Evolutionary conservation across 1,140 invertebrate genomes (phyloP).

Genomic region (Nixonia krombeini): DNA sequence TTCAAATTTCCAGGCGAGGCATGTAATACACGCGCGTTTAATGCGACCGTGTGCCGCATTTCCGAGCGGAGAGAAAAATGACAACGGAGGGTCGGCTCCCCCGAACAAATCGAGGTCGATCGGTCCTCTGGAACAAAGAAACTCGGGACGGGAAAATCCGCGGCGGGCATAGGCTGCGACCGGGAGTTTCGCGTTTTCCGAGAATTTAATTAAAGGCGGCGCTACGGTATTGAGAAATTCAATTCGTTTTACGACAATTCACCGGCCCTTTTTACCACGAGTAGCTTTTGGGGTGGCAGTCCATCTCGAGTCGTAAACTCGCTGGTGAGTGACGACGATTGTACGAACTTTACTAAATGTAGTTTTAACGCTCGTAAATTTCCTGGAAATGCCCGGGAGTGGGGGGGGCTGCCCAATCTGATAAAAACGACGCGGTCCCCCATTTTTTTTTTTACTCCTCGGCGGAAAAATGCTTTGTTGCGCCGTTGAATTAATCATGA

Average conservation of each 20-base stretch:
- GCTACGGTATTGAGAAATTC: conserved; percentile 21
- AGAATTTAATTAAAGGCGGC: conserved; percentile 19
- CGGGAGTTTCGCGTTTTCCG: too few relatives aligned
- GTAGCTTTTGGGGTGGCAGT: conserved; percentile 22
- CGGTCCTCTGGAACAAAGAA: too few relatives aligned
- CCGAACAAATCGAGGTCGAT: too few relatives aligned
- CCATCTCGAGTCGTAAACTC: conserved; percentile 30
- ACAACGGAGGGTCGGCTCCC: too few relatives aligned
- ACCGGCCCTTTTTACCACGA: conserved; percentile 13
- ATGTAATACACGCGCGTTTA: too few relatives aligned
- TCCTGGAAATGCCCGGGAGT: conserved; percentile 19
- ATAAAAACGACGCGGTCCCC: conserved; percentile 8
- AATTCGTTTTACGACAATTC: conserved; percentile 23
- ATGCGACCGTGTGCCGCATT: too few relatives aligned
- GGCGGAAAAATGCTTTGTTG: too few relatives aligned
- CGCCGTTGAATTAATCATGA: background rate
- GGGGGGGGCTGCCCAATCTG: conserved; percentile 21
- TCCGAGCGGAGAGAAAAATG: too few relatives aligned
- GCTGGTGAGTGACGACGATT: conserved; percentile 32
- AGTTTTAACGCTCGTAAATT: conserved; percentile 34
- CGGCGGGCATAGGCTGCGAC: too few relatives aligned
- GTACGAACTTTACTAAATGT: conserved; percentile 33
- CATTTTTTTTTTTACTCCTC: too few relatives aligned
- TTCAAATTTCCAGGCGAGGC: too few relatives aligned
- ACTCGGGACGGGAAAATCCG: too few relatives aligned